Base-by-base conservation (phyloP, 2,113 vertebrate species). In the Zapus hudsonius region DNA sequence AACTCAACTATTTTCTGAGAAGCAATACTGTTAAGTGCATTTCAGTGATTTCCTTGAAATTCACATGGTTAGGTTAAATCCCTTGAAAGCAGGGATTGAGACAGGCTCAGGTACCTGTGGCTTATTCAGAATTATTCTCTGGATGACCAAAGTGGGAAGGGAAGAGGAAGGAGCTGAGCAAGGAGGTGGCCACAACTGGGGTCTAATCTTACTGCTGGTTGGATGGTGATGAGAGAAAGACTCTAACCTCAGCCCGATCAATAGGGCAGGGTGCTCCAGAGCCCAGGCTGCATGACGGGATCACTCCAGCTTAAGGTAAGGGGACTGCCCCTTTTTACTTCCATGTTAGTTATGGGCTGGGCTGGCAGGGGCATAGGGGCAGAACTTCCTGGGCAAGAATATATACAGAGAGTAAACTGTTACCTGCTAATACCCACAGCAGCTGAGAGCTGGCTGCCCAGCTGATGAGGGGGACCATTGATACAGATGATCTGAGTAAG, bases 21-120 rank as follows among this genome's bases (percentile, higher is more conserved):
- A 70, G 55, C 64, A 20, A 74, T 92, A 55, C 12, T 52, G 7
- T 27, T 61, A 85, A 76, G 38, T 64, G 23, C 36, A 89, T 66
- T 91, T 67, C 47, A 42, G 12, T 29, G 59, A 33, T 75, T 87
- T 84, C 78, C 84, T 90, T 84, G 31, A 55, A 87, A 94, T 84
- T 64, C 36, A 73, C 19, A 72, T 25, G 15, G 38, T 80, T 78
- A 36, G 25, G 9, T 31, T 63, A 75, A 84, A 33, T 40, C 13
- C 64, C 80, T 73, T 89, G 27, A 91, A 93, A 91, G 55, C 47
- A 87, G 36, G 87, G 70, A 47, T 15, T 40, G 52, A 91, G 64
- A 72, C 7, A 70, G 69, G 73, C 63, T 61, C 13, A 5, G 33
- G 78, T 44, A 16, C 42, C 31, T 0, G 15, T 29, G 74, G 38